Conservation (phyloP, 2,113 vertebrate species). For the Epinephelus cyanopodus region DNA sequence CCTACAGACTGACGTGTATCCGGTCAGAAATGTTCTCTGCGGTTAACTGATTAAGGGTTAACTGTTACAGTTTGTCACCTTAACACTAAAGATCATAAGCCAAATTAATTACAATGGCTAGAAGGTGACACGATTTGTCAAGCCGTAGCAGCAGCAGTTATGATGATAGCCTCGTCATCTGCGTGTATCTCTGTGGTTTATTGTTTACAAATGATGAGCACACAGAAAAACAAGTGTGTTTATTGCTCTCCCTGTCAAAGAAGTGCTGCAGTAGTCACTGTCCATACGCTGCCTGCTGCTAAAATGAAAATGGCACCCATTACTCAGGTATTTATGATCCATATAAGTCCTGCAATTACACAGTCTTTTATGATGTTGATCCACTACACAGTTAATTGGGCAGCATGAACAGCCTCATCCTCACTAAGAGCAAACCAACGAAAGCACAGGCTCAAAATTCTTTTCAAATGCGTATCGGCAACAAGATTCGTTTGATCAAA, state of each 20-base stretch:
- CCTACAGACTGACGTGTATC: too few relatives aligned
- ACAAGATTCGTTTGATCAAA: conserved; percentile 10
- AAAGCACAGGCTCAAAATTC: conserved; percentile 5
- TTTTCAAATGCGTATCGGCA: not conserved
- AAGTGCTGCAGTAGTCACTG: conserved; percentile 5
- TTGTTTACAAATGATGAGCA: conserved; percentile 11
- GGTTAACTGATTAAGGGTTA: too few relatives aligned
- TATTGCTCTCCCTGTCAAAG: conserved; percentile 4
- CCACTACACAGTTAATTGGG: not conserved
- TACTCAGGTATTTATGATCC: conserved; percentile 41
- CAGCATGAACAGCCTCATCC: not conserved
- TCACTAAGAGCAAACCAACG: not conserved
- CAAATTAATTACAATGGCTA: not conserved
- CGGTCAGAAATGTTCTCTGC: too few relatives aligned
- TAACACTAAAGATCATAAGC: not conserved
- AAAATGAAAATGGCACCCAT: conserved; percentile 5
- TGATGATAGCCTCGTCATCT: not conserved
- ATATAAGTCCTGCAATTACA: conserved; percentile 38
- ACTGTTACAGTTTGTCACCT: not conserved
- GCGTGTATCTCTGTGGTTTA: conserved; percentile 5
- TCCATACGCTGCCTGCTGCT: conserved; percentile 1
- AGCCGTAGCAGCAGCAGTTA: not conserved
- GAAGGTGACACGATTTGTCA: not conserved
- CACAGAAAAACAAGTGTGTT: conserved; percentile 23
- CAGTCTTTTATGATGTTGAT: conserved; percentile 38